phyloP scores from a whole-genome alignment of 2,113 vertebrate genomes.

The Centropristis striata region DNA sequence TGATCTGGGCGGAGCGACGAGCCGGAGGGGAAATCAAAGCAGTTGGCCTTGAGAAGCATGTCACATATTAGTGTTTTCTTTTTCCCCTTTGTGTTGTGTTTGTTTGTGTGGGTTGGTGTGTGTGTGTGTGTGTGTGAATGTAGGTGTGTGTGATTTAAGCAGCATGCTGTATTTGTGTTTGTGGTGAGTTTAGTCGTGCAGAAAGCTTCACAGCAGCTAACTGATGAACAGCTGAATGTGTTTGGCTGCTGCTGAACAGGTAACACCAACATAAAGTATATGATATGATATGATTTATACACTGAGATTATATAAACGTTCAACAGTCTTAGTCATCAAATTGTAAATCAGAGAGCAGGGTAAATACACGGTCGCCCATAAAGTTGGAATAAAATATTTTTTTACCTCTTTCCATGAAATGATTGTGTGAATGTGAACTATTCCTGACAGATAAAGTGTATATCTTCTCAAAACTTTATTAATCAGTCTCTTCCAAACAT shows the following conservation, averaged over 20 bases:
- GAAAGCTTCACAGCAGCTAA: too few relatives aligned
- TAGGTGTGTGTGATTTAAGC: conserved; percentile 31
- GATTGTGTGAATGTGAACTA: too few relatives aligned
- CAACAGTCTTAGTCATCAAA: not conserved
- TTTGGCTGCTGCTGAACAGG: not conserved
- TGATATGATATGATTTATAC: not conserved
- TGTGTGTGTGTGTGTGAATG: conserved; percentile 23
- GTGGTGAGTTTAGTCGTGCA: too few relatives aligned
- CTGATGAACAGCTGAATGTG: too few relatives aligned
- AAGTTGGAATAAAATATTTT: too few relatives aligned
- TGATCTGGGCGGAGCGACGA: conserved; percentile 52
- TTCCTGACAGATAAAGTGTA: too few relatives aligned
- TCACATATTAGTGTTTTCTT: not conserved
- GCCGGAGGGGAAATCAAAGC: conserved; percentile 68
- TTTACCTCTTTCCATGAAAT: too few relatives aligned
- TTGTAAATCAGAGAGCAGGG: not conserved
- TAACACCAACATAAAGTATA: not conserved
- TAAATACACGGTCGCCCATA: too few relatives aligned
- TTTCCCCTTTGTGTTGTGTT: not conserved
- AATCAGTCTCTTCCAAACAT: too few relatives aligned
- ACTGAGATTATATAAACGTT: not conserved
- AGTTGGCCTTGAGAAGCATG: conserved; percentile 68
- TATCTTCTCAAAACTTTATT: too few relatives aligned
- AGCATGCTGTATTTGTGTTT: conserved; percentile 45
- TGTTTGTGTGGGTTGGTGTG: conserved; percentile 37